Conservation (phyloP, 2,888 invertebrate species). For the Tinea pellionella region DNA sequence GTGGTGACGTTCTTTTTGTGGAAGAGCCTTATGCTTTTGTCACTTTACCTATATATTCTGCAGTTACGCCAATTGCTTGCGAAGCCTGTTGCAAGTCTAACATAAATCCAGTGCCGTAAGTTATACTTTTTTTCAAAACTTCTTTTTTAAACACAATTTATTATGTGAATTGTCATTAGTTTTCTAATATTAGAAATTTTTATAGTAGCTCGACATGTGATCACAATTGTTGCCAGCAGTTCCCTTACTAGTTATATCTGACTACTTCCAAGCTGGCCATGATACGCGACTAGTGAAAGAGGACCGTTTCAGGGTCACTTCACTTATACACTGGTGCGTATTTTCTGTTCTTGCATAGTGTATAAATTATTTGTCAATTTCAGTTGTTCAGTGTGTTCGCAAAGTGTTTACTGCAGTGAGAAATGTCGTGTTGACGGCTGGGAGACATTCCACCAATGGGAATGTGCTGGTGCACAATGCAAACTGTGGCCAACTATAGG, state of each 20-base stretch:
- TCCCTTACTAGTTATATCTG: too few species aligned
- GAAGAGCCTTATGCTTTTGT: constrained; percentile 88
- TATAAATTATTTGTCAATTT: constrained; percentile 16
- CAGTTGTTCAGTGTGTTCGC: constrained; percentile 76
- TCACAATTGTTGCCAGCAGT: too few species aligned
- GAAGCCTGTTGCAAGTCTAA: constrained; percentile 77
- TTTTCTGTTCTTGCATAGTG: too few species aligned
- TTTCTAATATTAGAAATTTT: too few species aligned
- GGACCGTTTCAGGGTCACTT: too few species aligned
- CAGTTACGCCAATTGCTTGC: constrained; percentile 68
- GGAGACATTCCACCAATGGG: constrained; percentile 73
- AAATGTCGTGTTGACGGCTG: constrained; percentile 71
- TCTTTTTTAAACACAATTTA: too few species aligned
- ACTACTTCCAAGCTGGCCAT: too few species aligned
- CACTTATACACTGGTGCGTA: too few species aligned
- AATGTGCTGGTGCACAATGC: constrained; percentile 75
- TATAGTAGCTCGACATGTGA: too few species aligned
- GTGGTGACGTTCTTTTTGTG: constrained; percentile 80
- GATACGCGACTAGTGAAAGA: too few species aligned
- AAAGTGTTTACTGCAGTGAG: constrained; percentile 75
- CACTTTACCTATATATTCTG: constrained; percentile 65
- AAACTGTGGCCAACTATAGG: constrained; percentile 78
- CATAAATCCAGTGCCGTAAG: constrained; percentile 75
- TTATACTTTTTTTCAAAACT: constrained; percentile 19
- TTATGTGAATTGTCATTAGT: too few species aligned